Conservation (phyloP, 1,140 invertebrate genomes). For the Sycophila sp. region DNA sequence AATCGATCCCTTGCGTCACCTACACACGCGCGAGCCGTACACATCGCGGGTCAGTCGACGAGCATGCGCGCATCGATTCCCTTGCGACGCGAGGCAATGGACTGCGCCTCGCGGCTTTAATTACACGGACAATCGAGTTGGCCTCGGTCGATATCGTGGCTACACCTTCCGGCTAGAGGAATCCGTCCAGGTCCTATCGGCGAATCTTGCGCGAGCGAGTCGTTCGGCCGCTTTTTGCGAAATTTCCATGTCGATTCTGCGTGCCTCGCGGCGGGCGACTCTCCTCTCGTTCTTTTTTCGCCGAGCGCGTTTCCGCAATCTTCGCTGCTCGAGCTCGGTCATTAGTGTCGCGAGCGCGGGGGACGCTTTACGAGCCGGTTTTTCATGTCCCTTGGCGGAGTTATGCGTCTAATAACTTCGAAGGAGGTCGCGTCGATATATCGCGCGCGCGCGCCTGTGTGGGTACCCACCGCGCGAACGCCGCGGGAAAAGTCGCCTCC, state of each 20-base stretch:
- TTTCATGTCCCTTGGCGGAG: constrained; percentile 34
- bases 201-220: neutral
- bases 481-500: constrained; percentile 21
- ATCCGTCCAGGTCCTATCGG: neutral
- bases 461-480: too few species aligned
- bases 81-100: too few species aligned
- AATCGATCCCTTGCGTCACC: constrained; percentile 16
- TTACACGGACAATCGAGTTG: too few species aligned
- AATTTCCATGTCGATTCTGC: constrained; percentile 21
- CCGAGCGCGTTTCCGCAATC: constrained; percentile 31
- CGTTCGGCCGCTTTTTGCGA: constrained; percentile 26
- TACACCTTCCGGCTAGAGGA: neutral
- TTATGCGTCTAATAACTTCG: constrained; percentile 37
- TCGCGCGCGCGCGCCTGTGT: neutral
- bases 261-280: neutral
- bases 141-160: too few species aligned
- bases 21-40: too few species aligned
- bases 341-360: constrained; percentile 29
- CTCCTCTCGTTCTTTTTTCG: neutral
- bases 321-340: neutral
- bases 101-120: too few species aligned
- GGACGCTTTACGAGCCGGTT: constrained; percentile 39
- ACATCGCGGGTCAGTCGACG: neutral
- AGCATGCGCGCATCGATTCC: neutral
- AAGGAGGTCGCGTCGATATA: constrained; percentile 9